phyloP scores from a whole-genome alignment of 1,140 invertebrate species.

The Ceratosolen fusciceps region DNA sequence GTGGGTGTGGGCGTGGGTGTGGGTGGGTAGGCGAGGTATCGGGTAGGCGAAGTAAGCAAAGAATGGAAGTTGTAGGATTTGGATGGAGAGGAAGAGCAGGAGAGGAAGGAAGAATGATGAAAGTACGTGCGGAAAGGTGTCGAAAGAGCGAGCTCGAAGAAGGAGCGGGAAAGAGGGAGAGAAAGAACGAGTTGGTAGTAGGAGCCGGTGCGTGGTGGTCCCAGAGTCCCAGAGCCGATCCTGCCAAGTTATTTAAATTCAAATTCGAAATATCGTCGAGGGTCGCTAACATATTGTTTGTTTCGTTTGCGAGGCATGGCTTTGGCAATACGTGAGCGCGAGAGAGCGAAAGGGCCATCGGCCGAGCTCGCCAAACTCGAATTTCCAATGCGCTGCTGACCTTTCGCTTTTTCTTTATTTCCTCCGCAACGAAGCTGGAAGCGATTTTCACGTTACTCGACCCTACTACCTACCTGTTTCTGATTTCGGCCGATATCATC shows the following conservation, averaged over 20 bases:
- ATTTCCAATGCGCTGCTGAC: slow-evolving; percentile 35
- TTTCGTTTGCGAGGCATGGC: slow-evolving; percentile 63
- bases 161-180: slow-evolving; percentile 28
- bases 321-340: not conserved
- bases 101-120: slow-evolving; percentile 41
- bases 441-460: slow-evolving; percentile 25
- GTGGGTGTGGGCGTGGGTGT: too few relatives aligned
- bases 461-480: not conserved
- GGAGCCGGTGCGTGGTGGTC: slow-evolving; percentile 66
- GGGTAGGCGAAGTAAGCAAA: slow-evolving; percentile 14
- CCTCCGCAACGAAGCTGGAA: too few relatives aligned
- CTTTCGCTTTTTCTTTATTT: slow-evolving; percentile 21
- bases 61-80: slow-evolving; percentile 38
- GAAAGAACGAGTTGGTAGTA: slow-evolving; percentile 38
- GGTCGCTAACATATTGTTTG: slow-evolving; percentile 73
- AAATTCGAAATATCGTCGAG: slow-evolving; percentile 73
- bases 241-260: slow-evolving; percentile 74
- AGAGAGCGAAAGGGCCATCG: slow-evolving; percentile 26
- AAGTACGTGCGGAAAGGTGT: slow-evolving; percentile 20
- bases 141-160: slow-evolving; percentile 40
- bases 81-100: slow-evolving; percentile 32
- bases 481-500: not conserved
- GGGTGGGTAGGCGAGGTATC: too few relatives aligned
- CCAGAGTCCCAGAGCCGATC: slow-evolving; percentile 72
- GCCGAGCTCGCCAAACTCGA: not conserved